phyloP scores from a whole-genome alignment of 2,797 vertebrate genomes.

The Anabacerthia variegaticeps region DNA sequence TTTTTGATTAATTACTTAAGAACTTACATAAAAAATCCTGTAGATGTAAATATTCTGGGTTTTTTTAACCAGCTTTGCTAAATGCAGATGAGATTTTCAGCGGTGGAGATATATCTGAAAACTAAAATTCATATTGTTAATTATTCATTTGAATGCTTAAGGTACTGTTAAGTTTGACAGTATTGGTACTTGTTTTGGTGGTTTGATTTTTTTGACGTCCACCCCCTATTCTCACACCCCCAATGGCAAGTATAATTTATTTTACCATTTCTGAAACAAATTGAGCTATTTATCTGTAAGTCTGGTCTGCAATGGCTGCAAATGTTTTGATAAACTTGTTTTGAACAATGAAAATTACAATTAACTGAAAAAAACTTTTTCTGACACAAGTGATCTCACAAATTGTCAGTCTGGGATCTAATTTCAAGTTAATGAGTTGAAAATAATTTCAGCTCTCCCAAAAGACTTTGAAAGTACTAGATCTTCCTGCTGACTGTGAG shows the following conservation, averaged over 20 bases:
- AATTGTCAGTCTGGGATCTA: not conserved
- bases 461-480: not conserved
- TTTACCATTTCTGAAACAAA: not conserved
- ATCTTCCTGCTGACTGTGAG: not conserved
- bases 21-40: not conserved
- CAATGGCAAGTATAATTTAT: not conserved
- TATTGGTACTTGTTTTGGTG: not conserved
- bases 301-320: not conserved
- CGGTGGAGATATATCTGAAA: not conserved
- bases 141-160: not conserved
- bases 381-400: not conserved
- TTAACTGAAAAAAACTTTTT: not conserved
- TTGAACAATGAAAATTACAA: not conserved
- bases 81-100: not conserved
- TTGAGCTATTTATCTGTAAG: not conserved
- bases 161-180: not conserved
- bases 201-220: not conserved
- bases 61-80: not conserved
- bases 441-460: not conserved
- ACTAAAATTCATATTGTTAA: not conserved
- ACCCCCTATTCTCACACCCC: fast-evolving
- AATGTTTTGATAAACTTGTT: not conserved
- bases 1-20: not conserved
- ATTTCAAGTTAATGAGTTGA: conserved; percentile 2
- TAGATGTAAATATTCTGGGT: not conserved